Evolutionary conservation across 2,113 vertebrate species (phyloP), one percentile per base, ranked within the genome.

Genomic region (Sturnus vulgaris): DNA sequence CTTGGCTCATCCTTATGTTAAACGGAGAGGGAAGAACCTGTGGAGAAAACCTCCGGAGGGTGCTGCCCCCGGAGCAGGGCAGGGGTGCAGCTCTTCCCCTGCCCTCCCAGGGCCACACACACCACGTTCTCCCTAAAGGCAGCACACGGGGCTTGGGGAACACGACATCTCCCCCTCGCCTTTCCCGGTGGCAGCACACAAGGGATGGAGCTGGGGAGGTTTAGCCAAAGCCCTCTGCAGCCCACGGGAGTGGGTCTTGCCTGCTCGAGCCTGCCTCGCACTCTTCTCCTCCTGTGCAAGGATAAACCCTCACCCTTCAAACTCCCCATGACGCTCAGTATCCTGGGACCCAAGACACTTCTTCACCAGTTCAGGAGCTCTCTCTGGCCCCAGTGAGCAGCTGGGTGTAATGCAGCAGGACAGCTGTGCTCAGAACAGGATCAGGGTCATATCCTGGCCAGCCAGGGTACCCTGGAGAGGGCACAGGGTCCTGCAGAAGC

Each of bases 101-200:
- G 0, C 5, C 49, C 31, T 20, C 31, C 37, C 0, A 0, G 39
- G 33, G 25, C 22, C 4, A 11, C 33, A 49, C 30, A 10, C 11
- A 1, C 25, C 23, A 9, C 12, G 9, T 12, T 24, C 42, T 66
- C 40, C 68, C 49, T 5, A 22, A 50, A 24, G 23, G 49, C 28
- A 72, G n/a, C 47, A 30, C 52, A 33, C 0, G 0, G 28, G 13
- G 56, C 16, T 30, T 53, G 52, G 33, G 21, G 21, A 28, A 73
- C 52, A 37, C 0, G 0, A 28, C 0, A 0, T 61, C 20, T 57
- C 15, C 33, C 22, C 15, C n/a, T 68, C 55, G 82, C 71, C 39
- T 47, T 42, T 68, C 30, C 60, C 1, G 0, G 49, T 9, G 19
- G 40, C 46, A 82, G 76, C 46, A 65, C n/a, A 42, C 30, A 33